Conservation (phyloP, 23 tunicate species). For the Oikopleura vanhoeffeni region DNA sequence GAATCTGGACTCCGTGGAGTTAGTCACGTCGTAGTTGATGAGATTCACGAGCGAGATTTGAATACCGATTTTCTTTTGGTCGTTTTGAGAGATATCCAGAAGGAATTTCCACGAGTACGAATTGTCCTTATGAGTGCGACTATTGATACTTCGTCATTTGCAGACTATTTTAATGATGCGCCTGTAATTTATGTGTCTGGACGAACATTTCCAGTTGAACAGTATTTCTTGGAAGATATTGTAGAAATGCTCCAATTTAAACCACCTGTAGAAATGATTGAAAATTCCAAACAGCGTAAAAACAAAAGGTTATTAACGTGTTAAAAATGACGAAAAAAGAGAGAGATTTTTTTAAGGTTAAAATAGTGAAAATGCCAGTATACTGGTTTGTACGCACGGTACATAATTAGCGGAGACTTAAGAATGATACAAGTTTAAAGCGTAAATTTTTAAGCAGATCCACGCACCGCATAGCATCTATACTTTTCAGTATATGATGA, state of each 20-base stretch:
- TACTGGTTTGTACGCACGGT: no score
- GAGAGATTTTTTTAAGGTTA: no score
- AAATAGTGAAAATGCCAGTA: no score
- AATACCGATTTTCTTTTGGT: constrained; percentile 79
- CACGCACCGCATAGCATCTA: no score
- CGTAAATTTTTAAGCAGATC: no score
- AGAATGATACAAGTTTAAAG: no score
- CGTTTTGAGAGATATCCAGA: constrained; percentile 68
- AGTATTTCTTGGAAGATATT: constrained; percentile 81
- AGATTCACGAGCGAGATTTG: constrained; percentile 82
- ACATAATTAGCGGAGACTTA: no score
- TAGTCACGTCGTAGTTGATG: constrained; percentile 83
- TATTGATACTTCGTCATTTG: constrained; percentile 56
- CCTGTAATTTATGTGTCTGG: constrained; percentile 76
- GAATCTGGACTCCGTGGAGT: constrained; percentile 84
- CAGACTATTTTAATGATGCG: constrained; percentile 55
- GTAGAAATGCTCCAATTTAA: constrained; percentile 61
- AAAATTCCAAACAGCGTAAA: constrained; percentile 1
- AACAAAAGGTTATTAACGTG: neutral
- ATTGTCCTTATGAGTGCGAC: constrained; percentile 82
- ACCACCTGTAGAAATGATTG: constrained; percentile 28
- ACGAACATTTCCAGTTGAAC: constrained; percentile 66
- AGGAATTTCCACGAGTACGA: constrained; percentile 56
- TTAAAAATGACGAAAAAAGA: no score
- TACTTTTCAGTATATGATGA: no score